Base-by-base conservation (phyloP, 2,888 invertebrate species). In the Thelaira solivaga region DNA sequence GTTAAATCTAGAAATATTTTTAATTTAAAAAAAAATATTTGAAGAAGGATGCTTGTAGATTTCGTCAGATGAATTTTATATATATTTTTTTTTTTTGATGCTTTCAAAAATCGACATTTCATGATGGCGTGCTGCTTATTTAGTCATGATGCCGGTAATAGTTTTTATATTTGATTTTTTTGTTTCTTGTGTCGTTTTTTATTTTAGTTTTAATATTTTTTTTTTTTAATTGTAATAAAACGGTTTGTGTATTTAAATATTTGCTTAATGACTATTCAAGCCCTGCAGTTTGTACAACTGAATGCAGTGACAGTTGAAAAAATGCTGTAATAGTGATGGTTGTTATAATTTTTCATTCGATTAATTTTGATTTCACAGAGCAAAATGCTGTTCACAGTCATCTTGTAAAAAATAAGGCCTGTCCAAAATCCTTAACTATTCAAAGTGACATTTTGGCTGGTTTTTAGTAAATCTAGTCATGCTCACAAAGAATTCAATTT, bases 61-160 rank as follows among this genome's bases (percentile, higher is more conserved):
- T 51, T 51, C 69, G 47, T 51, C 53, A 72, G 76, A 67, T 72
- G 67, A 77, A 72, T 62, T 67, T 77, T 72, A 62, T n/a, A n/a
- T n/a, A n/a, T n/a, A n/a, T n/a, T n/a, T n/a, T n/a, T n/a, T n/a
- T n/a, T n/a, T n/a, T n/a, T n/a, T 41, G 55, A 47, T 62, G 53
- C 39, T 67, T 75, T 51, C 62, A 68, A 29, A 67, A 62, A 64
- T 77, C 57, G 64, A 78, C 59, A 80, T 59, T 67, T 64, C 62
- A 72, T 80, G 77, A 71, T 53, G 72, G 74, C 71, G 55, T 73
- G 76, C 76, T 62, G 75, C 84, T 82, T 84, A 83, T 84, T 84
- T 82, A 82, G 83, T 81, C 82, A 83, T 84, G 84, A 84, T 83
- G 76, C 74, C 75, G 71, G 22, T 62, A 64, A 61, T 82, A 34